These are phyloP conservation scores for Tylochromis polylepis DNA, from an alignment of 2,113 vertebrate species.

Conservation along the genomic window DNA sequence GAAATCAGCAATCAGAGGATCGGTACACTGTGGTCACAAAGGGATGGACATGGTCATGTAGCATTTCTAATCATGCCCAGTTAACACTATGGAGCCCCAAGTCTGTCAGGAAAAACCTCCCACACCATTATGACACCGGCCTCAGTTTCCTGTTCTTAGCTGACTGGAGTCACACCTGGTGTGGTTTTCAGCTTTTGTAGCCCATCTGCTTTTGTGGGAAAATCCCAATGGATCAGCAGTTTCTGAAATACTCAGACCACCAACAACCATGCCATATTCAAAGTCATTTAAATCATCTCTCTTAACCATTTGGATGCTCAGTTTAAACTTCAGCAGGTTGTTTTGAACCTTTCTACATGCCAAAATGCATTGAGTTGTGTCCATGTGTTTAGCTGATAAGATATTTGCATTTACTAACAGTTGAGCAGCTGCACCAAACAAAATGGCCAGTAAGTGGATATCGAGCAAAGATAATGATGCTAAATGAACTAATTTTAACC, in stretches of 20 bases:
- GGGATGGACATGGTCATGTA: background rate
- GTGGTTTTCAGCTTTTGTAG: background rate
- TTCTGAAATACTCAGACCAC: background rate
- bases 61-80: background rate
- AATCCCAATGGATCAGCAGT: background rate
- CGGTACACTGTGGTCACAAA: accelerated
- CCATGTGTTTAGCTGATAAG: background rate
- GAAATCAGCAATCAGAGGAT: background rate
- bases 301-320: background rate
- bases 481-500: background rate
- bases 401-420: background rate
- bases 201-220: background rate
- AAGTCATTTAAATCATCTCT: background rate
- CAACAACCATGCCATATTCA: background rate
- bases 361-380: accelerated
- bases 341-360: background rate
- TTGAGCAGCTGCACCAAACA: background rate
- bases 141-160: background rate
- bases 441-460: background rate
- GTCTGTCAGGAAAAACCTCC: background rate
- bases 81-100: background rate
- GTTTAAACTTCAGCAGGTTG: background rate
- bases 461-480: background rate
- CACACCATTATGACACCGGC: background rate
- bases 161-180: background rate